These are phyloP conservation scores for Heliornis fulica DNA, from an alignment of 2,113 vertebrate genomes.

Conservation along the genomic window DNA sequence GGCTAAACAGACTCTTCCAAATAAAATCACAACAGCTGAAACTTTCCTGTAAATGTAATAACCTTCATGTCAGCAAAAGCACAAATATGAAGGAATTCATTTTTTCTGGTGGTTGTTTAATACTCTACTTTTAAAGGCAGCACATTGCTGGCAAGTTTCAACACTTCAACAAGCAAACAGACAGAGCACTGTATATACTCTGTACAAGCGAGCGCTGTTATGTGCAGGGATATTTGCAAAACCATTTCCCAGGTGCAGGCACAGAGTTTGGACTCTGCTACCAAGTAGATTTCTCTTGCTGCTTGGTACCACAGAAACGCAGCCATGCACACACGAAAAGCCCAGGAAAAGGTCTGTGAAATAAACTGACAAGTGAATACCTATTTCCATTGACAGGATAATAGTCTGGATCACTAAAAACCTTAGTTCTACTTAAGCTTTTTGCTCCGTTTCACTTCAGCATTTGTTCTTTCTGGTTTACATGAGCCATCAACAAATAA, in stretches of 20 bases:
- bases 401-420: neutral
- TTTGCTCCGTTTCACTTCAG: neutral
- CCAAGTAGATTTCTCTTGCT: neutral
- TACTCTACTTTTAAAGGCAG: neutral
- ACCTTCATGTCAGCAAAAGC: neutral
- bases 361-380: neutral
- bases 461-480: neutral
- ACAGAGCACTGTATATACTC: neutral
- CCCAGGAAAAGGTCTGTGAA: neutral
- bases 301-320: neutral
- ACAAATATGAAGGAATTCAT: neutral
- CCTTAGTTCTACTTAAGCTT: neutral
- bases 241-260: neutral
- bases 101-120: neutral
- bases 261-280: neutral
- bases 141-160: neutral
- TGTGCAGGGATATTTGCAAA: neutral
- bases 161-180: neutral
- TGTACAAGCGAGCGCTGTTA: neutral
- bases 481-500: neutral
- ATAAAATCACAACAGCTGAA: neutral
- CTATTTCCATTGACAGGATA: neutral
- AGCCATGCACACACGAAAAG: rapidly evolving
- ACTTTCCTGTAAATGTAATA: neutral
- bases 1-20: neutral